Evolutionary conservation across 2,797 vertebrate genomes (phyloP), one percentile per base, ranked within the genome.

Genomic region (Allobates femoralis): DNA sequence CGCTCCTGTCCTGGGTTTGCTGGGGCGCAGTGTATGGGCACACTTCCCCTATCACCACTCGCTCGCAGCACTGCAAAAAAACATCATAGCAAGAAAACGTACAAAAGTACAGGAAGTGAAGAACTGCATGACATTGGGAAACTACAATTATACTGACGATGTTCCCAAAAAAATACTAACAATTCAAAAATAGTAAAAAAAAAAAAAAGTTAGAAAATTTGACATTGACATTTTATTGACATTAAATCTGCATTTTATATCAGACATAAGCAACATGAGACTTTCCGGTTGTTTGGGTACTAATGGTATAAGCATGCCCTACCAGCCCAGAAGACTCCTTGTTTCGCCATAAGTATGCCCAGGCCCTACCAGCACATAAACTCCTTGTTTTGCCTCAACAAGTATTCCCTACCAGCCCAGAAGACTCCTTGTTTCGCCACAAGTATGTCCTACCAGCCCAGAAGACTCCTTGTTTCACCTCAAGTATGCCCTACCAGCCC

Each of bases 1-100:
- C 80, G 85, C 67, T 86, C 88, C 88, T 81, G 66, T 89, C 85
- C 76, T 62, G 88, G 76, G 81, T 56, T 60, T 84, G 84, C 81
- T 84, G 84, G 71, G 85, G 81, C 78, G 84, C 84, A 73, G 79
- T 79, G 64, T 74, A 66, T 69, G 84, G 81, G 80, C 66, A 76
- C 50, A 37, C 62, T 58, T 84, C 84, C 88, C 88, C 80, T 79
- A 84, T 77, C 75, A 76, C 84, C 85, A 82, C 75, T 86, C 77
- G 84, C 88, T 84, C 88, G 88, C 84, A 86, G 34, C 85, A 86
- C 88, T 86, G 88, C 85, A 86, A 89, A 32, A 86, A 86, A 89
- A 89, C 69, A 86, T 83, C 88, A 86, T 81, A 84, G 81, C 85
- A 84, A 88, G 88, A 86, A 81, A 80, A 85, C 88, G 74, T 75